These are phyloP conservation scores for Agonopterix heracliana DNA, from an alignment of 2,888 invertebrate genomes.

Conservation along the genomic window DNA sequence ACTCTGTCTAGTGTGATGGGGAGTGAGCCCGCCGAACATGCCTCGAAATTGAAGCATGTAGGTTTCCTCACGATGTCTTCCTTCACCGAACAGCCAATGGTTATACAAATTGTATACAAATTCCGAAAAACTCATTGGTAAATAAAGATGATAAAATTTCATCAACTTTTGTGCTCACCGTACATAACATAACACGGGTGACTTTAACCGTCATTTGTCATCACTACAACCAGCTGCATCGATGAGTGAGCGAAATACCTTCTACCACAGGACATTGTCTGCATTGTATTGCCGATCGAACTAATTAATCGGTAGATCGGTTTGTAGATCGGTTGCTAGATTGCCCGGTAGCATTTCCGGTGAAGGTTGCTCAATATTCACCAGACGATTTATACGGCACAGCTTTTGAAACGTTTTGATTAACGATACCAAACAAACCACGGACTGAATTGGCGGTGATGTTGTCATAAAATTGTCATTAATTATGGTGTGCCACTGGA, in stretches of 20 bases:
- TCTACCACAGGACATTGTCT: constrained; percentile 53
- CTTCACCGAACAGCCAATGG: too few species aligned
- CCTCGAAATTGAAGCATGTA: too few species aligned
- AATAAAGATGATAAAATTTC: too few species aligned
- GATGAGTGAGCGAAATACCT: constrained; percentile 65
- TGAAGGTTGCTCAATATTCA: constrained; percentile 69
- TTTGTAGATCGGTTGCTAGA: constrained; percentile 63
- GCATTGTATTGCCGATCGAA: constrained; percentile 64
- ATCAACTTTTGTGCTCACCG: too few species aligned
- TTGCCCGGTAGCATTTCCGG: constrained; percentile 71
- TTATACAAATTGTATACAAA: too few species aligned
- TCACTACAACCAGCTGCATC: constrained; percentile 43
- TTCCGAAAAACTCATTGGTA: too few species aligned
- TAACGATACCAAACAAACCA: constrained; percentile 56
- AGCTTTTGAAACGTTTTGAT: constrained; percentile 55
- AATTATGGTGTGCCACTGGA: constrained; percentile 1
- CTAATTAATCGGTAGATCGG: constrained; percentile 73
- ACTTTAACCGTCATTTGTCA: constrained; percentile 42
- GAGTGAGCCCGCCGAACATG: too few species aligned
- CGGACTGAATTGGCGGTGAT: constrained; percentile 24
- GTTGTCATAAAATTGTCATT: constrained; percentile 2
- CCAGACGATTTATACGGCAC: constrained; percentile 42
- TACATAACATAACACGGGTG: constrained; percentile 5
- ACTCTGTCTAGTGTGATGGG: too few species aligned
- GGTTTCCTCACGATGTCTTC: too few species aligned